phyloP scores from a whole-genome alignment of 2,113 vertebrate species.

The Paramormyrops kingsleyae region DNA sequence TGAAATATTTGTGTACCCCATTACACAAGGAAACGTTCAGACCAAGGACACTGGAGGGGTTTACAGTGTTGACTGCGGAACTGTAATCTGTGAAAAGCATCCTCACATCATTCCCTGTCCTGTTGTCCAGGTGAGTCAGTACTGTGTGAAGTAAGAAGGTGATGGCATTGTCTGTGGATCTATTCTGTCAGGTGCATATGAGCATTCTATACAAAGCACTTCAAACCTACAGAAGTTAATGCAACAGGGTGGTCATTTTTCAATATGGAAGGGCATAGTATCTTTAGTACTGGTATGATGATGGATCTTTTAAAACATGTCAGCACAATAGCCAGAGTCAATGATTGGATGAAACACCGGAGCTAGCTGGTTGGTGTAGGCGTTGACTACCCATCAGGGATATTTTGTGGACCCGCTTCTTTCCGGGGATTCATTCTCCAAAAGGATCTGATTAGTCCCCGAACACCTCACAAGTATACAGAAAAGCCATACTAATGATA shows the following conservation, averaged over 20 bases:
- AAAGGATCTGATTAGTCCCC: background rate
- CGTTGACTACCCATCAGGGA: background rate
- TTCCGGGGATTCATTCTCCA: background rate
- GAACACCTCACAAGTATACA: background rate
- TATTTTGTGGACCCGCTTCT: background rate
- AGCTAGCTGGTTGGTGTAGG: background rate
- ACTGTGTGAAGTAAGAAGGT: background rate
- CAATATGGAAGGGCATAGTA: background rate
- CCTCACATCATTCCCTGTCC: background rate
- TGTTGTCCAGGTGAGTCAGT: background rate
- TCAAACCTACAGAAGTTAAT: too few species aligned
- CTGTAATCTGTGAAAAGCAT: background rate
- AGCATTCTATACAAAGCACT: too few species aligned
- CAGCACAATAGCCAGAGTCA: background rate
- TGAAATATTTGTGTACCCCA: background rate
- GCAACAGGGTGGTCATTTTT: too few species aligned
- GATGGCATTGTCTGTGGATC: background rate
- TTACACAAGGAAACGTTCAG: background rate
- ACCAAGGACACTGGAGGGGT: background rate
- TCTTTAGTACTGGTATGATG: background rate
- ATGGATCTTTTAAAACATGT: background rate
- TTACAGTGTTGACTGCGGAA: background rate
- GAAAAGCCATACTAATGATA: background rate
- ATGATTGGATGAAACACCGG: background rate
- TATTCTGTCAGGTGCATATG: background rate